These are phyloP conservation scores for Anas bernieri DNA, from an alignment of 2,797 vertebrate genomes.

Conservation along the genomic window DNA sequence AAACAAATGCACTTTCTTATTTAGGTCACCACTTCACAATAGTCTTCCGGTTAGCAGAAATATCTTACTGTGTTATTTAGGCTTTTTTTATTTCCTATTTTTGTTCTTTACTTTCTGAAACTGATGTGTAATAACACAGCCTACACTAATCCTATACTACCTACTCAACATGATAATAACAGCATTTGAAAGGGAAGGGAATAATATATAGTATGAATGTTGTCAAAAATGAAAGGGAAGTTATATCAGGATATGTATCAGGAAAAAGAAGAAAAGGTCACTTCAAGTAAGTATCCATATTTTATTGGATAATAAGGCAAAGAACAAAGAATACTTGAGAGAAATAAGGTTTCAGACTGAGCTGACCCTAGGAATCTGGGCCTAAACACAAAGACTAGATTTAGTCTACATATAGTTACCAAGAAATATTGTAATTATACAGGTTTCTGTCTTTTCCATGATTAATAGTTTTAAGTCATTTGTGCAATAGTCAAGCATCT, in stretches of 20 bases:
- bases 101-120: background rate
- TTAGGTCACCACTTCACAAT: background rate
- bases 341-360: background rate
- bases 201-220: background rate
- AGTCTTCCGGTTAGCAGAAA: background rate
- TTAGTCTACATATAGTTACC: background rate
- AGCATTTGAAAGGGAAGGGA: background rate
- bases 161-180: background rate
- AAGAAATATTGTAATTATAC: background rate
- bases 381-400: background rate
- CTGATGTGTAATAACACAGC: background rate
- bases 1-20: background rate
- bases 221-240: background rate
- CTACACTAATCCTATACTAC: background rate
- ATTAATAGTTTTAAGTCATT: background rate
- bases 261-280: background rate
- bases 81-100: background rate
- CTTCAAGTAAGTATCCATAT: background rate
- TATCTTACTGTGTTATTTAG: fast-evolving
- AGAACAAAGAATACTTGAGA: background rate
- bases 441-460: background rate
- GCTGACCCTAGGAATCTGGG: background rate
- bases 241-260: background rate
- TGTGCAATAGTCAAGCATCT: background rate
- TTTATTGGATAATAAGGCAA: background rate